Conservation (phyloP, 2,113 vertebrate genomes). For the Acrocephalus arundinaceus region DNA sequence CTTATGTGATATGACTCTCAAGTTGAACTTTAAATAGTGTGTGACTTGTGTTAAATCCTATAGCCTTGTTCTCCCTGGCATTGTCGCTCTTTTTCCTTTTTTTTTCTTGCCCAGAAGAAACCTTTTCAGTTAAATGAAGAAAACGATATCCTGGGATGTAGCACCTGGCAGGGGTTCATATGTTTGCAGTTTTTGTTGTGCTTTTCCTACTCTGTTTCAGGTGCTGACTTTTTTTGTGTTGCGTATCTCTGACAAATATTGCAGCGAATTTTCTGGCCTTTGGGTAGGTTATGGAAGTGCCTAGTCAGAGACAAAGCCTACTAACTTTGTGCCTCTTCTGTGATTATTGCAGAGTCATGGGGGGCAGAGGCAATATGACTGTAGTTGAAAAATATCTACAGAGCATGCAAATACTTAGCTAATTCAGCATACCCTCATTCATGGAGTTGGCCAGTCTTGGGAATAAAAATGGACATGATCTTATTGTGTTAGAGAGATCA, state of each 20-base stretch:
- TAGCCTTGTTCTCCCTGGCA: background rate
- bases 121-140: background rate
- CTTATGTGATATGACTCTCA: background rate
- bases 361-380: background rate
- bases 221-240: background rate
- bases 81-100: background rate
- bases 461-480: background rate
- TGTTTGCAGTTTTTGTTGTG: background rate
- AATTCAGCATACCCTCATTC: background rate
- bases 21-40: background rate
- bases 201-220: background rate
- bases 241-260: background rate
- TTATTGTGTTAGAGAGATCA: accelerated
- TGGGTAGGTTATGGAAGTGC: background rate
- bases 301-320: background rate
- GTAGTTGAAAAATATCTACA: background rate
- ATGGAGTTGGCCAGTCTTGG: background rate
- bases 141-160: background rate
- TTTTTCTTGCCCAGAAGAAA: background rate
- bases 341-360: background rate
- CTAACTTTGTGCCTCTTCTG: background rate
- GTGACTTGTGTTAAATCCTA: background rate
- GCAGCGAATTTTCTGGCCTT: background rate
- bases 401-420: background rate
- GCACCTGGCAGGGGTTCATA: accelerated